Conservation (phyloP, 2,888 invertebrate genomes). For the Polyommatus iphigenia region DNA sequence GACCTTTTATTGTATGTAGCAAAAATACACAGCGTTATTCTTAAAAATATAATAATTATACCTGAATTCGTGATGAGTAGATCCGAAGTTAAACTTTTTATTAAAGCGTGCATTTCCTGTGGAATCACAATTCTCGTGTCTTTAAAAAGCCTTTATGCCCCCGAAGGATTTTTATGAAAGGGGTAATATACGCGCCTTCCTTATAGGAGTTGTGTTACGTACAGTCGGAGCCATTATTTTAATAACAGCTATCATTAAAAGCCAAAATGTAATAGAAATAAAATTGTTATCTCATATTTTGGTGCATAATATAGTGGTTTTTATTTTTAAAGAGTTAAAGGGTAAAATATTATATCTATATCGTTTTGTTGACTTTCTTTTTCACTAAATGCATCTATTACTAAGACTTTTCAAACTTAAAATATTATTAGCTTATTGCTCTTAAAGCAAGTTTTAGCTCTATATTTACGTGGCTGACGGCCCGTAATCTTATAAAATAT, state of each 20-base stretch:
- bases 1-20: no score
- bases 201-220: slow-evolving; percentile 17
- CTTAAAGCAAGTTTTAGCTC: background rate
- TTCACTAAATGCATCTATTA: background rate
- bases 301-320: no score
- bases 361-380: no score
- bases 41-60: background rate
- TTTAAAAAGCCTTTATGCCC: slow-evolving; percentile 21
- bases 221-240: background rate
- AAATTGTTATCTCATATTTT: no score
- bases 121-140: slow-evolving; percentile 24
- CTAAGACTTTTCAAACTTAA: background rate
- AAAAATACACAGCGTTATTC: no score
- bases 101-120: slow-evolving; percentile 5
- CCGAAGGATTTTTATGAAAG: slow-evolving; percentile 24
- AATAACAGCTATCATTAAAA: background rate
- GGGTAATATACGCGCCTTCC: slow-evolving; percentile 27
- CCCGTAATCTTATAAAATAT: slow-evolving; percentile 39
- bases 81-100: slow-evolving; percentile 17
- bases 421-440: background rate
- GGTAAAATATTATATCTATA: no score
- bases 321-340: no score
- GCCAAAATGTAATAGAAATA: no score
- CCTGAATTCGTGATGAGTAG: background rate
- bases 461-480: slow-evolving; percentile 40